These are phyloP conservation scores for Patiria pectinifera DNA, from an alignment of 53 echinoderm and acorn worm species.

Conservation along the genomic window DNA sequence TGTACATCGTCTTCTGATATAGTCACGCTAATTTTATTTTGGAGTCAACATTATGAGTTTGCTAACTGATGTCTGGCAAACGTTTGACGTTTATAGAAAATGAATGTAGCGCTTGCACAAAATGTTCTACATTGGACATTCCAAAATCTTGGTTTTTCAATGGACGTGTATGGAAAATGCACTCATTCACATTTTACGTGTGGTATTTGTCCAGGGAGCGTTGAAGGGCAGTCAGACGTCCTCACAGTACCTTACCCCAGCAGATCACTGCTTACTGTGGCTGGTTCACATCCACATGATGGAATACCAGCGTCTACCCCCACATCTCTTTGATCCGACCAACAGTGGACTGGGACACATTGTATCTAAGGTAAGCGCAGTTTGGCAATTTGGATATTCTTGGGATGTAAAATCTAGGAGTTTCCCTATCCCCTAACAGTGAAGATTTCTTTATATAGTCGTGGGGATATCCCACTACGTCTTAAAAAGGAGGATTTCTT, in stretches of 20 bases:
- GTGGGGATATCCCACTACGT: too few relatives aligned
- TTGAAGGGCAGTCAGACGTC: slow-evolving; percentile 19
- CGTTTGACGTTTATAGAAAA: too few relatives aligned
- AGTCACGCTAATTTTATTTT: background rate
- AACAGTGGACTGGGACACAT: slow-evolving; percentile 73
- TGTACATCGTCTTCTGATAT: too few relatives aligned
- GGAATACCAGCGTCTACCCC: slow-evolving; percentile 76
- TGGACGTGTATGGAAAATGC: background rate
- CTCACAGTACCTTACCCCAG: slow-evolving; percentile 30
- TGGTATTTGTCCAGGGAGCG: slow-evolving; percentile 33
- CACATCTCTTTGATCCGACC: slow-evolving; percentile 85
- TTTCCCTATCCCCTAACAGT: too few relatives aligned
- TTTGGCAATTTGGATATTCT: background rate
- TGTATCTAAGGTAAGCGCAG: slow-evolving; percentile 77
- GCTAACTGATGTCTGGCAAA: too few relatives aligned
- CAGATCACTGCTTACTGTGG: slow-evolving; percentile 83
- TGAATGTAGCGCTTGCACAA: too few relatives aligned
- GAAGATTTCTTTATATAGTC: too few relatives aligned
- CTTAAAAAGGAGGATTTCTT: too few relatives aligned
- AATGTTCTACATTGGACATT: too few relatives aligned
- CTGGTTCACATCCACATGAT: slow-evolving; percentile 79
- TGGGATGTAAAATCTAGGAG: background rate
- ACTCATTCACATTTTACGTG: background rate
- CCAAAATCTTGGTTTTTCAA: too few relatives aligned
- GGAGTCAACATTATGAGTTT: background rate